phyloP scores from a whole-genome alignment of 1,140 invertebrate genomes.

The Pseudomyrmex sp. region DNA sequence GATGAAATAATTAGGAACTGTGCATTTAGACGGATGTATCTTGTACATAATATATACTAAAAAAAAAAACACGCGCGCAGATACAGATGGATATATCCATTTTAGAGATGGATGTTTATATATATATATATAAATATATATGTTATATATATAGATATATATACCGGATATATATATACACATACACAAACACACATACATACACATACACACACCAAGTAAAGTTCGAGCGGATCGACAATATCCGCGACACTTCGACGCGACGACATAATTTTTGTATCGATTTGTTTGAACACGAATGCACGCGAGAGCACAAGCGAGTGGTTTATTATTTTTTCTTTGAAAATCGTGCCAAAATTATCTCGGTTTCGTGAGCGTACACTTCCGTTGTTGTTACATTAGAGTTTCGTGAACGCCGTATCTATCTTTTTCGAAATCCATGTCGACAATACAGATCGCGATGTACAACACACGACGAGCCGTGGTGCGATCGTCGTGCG shows the following conservation, averaged over 20 bases:
- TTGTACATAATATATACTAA: constrained; percentile 65
- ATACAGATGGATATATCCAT: constrained; percentile 78
- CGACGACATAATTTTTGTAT: constrained; percentile 64
- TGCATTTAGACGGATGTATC: constrained; percentile 74
- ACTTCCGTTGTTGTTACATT: constrained; percentile 68
- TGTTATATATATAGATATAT: constrained; percentile 72
- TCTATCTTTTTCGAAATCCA: constrained; percentile 50
- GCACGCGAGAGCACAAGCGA: constrained; percentile 71
- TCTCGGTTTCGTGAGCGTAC: constrained; percentile 72
- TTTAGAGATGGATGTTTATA: constrained; percentile 80
- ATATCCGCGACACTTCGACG: constrained; percentile 41
- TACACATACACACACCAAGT: constrained; percentile 63
- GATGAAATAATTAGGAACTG: constrained; percentile 71
- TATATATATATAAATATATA: constrained; percentile 77
- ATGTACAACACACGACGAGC: constrained; percentile 11
- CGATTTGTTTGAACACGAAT: constrained; percentile 79
- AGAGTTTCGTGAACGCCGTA: constrained; percentile 63
- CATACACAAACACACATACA: constrained; percentile 73
- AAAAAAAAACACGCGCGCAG: constrained; percentile 62
- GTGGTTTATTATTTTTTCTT: constrained; percentile 73
- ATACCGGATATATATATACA: constrained; percentile 75
- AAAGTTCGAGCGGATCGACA: constrained; percentile 52
- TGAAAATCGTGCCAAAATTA: constrained; percentile 83
- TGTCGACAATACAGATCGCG: constrained; percentile 70
- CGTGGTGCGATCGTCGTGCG: background rate